Percentiles rank a stretch among this genome's conserved stretches.
These are phyloP conservation scores for Dryas iulia DNA, from an alignment of 1,140 invertebrate species.

Conservation along the genomic window DNA sequence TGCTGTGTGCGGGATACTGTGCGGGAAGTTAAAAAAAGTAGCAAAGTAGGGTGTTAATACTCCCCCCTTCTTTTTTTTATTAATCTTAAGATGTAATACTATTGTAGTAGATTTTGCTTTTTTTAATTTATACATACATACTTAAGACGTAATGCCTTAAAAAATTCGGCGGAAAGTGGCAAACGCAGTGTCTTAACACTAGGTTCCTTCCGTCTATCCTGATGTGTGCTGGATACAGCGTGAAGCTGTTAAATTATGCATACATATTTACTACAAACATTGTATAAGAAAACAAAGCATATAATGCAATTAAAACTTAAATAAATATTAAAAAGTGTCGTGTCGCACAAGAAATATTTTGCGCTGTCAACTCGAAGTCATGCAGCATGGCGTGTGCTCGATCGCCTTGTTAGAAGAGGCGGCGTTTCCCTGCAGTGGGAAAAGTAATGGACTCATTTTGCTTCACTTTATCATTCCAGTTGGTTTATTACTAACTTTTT, in stretches of 20 bases:
- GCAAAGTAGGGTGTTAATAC: too few relatives aligned
- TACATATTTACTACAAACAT: not conserved
- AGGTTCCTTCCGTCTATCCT: too few relatives aligned
- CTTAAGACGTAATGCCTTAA: too few relatives aligned
- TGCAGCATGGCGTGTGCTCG: constrained; percentile 20
- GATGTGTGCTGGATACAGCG: too few relatives aligned
- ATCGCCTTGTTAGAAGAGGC: constrained; percentile 25
- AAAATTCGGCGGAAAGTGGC: too few relatives aligned
- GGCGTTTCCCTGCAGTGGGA: constrained; percentile 21
- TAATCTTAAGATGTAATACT: too few relatives aligned
- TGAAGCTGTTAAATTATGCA: not conserved
- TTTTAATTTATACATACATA: too few relatives aligned
- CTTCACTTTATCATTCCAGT: constrained; percentile 31
- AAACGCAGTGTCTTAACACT: too few relatives aligned
- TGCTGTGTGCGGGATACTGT: too few relatives aligned
- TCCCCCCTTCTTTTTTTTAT: too few relatives aligned
- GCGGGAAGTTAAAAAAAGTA: too few relatives aligned
- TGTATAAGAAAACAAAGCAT: not conserved
- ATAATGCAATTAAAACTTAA: not conserved
- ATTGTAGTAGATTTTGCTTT: too few relatives aligned
- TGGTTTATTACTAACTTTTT: constrained; percentile 34
- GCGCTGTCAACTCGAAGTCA: constrained; percentile 20
- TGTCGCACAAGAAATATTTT: constrained; percentile 12
- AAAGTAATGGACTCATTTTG: constrained; percentile 30
- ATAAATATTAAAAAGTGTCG: constrained; percentile 3